Percentiles rank a stretch among this genome's conserved stretches.
phyloP scores from a whole-genome alignment of 2,797 vertebrate genomes.

The Micromesistius poutassou region DNA sequence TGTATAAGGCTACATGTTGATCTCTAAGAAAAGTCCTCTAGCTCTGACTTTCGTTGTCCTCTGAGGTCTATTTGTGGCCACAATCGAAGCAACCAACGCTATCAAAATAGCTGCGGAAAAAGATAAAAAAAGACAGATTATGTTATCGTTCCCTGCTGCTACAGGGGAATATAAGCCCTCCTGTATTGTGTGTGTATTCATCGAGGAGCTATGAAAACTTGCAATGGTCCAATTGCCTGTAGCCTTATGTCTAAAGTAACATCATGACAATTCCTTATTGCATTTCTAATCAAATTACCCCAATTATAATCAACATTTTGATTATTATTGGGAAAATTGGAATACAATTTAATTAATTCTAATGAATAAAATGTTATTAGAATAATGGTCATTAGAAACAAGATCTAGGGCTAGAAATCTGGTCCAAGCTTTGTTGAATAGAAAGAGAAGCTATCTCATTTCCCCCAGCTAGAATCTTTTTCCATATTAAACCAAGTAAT shows the following conservation, averaged over 20 bases:
- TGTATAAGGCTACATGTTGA: neutral
- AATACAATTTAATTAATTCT: neutral
- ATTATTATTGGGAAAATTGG: neutral
- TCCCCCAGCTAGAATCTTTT: neutral
- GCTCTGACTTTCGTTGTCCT: constrained; percentile 18
- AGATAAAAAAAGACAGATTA: neutral
- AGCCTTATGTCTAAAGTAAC: neutral
- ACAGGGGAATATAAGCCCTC: constrained; percentile 18
- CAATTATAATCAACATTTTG: neutral
- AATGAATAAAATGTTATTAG: no score
- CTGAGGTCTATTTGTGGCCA: neutral
- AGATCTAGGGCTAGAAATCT: neutral
- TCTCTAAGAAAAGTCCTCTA: neutral
- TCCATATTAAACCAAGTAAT: neutral
- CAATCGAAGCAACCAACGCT: neutral
- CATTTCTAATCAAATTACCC: no score
- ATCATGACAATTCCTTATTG: neutral
- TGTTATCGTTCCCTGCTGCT: neutral
- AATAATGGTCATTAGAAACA: neutral
- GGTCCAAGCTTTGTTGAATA: neutral
- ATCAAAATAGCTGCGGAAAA: neutral
- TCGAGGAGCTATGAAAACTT: neutral
- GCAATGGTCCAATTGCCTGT: neutral
- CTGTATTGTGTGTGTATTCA: neutral
- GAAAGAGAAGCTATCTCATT: neutral